A percentile compares a stretch with the other conserved stretches of the same genome.
These are phyloP conservation scores for Ceyx erithaca DNA, from an alignment of 2,797 vertebrate genomes.

Conservation along the genomic window DNA sequence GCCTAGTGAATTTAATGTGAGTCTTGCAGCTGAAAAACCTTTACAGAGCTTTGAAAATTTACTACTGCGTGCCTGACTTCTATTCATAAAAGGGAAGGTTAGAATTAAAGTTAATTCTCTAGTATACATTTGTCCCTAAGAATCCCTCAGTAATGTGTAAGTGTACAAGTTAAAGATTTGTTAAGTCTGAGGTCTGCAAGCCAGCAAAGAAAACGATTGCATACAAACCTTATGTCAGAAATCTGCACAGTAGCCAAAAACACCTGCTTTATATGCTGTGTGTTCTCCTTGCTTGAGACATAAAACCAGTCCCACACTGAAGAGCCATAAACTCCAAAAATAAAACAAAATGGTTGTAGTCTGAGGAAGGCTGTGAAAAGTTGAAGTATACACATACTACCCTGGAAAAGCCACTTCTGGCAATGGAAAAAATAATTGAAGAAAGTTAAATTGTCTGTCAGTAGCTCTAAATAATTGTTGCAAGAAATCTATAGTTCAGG, in stretches of 20 bases:
- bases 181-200: background rate
- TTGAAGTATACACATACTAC: background rate
- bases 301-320: background rate
- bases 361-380: background rate
- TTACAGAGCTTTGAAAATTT: slow-evolving; percentile 37
- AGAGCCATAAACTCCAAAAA: background rate
- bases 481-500: background rate
- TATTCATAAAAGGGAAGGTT: slow-evolving; percentile 24
- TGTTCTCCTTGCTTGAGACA: background rate
- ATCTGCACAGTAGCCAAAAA: background rate
- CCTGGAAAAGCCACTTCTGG: background rate
- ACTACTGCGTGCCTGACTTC: background rate
- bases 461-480: background rate
- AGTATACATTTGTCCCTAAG: background rate
- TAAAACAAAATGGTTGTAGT: background rate
- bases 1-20: slow-evolving; percentile 45
- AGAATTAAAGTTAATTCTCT: slow-evolving; percentile 28
- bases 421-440: background rate
- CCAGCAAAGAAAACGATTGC: background rate
- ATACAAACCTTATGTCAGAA: background rate
- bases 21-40: slow-evolving; percentile 21
- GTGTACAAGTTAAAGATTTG: background rate
- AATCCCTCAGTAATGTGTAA: background rate
- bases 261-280: background rate
- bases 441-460: background rate